Evolutionary conservation across 2,113 vertebrate genomes (phyloP), one percentile per base, ranked within the genome.

Genomic region (Malurus melanocephalus): DNA sequence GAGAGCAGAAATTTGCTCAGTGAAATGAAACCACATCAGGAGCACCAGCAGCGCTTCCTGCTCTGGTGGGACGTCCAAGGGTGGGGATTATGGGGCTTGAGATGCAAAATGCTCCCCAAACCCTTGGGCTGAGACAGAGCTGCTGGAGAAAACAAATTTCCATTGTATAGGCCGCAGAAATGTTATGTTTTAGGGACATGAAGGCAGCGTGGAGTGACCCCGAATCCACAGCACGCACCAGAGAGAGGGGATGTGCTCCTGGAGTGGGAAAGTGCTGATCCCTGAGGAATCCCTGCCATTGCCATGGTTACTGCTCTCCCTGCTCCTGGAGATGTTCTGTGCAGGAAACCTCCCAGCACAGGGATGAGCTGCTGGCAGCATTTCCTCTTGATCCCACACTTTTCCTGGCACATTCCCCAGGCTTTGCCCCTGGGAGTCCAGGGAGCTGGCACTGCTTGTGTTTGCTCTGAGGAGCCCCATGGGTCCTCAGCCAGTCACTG

Each of bases 241-340:
- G 73, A 83, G 75, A 23, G 52, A 78, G 26, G 35, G 60, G 56
- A 32, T 42, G 21, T 0, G 2, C 61, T 71, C 20, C 45, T 30
- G 33, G 9, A 52, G 49, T 1, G 3, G 40, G 48, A 30, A 68
- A 32, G 23, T 18, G 49, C 79, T 75, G 78, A 71, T 88, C 78
- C 74, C 53, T 1, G 30, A 48, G 56, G 49, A 74, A 83, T 30
- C 15, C 51, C 42, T 49, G 56, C 55, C 87, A 80, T 66, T 45
- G 94, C 40, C 94, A 89, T 89, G 88, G 88, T 72, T 61, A 61
- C 83, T 84, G 78, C 69, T 87, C 5, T 88, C 67, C 22, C 55
- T 82, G 73, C 71, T 90, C 51, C 74, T 40, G 74, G 65, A 80
- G 27, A 9, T 42, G 79, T 66, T 55, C 73, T 57, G 38, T 55